phyloP scores from a whole-genome alignment of 2,113 vertebrate genomes.

The Carlito syrichta region DNA sequence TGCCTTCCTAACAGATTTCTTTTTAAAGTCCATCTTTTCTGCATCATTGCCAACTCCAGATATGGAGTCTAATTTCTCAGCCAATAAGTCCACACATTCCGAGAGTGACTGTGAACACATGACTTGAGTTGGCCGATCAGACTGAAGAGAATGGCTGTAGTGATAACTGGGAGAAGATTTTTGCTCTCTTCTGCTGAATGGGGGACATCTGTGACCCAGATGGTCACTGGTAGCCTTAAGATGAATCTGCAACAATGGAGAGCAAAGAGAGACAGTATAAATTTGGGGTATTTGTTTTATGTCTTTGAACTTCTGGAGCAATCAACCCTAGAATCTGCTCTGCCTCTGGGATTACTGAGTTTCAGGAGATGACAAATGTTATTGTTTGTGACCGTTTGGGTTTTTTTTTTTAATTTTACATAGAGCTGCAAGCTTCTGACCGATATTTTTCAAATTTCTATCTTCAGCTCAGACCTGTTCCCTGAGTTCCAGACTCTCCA shows the following conservation, averaged over 20 bases:
- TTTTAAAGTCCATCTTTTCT: background rate
- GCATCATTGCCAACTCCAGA: background rate
- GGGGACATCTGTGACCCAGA: background rate
- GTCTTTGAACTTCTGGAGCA: background rate
- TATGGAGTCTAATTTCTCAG: background rate
- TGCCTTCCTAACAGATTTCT: background rate
- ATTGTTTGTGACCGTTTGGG: background rate
- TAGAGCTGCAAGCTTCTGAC: background rate
- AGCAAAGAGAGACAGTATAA: background rate
- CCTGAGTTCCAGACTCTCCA: background rate
- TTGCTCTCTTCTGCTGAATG: background rate
- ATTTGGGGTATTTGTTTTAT: background rate
- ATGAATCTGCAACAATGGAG: background rate
- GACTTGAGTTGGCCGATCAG: background rate
- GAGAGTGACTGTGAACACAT: background rate
- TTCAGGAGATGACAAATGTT: background rate
- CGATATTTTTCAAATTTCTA: background rate
- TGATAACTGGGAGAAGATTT: background rate
- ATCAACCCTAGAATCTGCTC: background rate
- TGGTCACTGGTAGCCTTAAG: background rate
- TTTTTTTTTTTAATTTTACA: background rate
- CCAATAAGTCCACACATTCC: background rate
- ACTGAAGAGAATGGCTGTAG: background rate
- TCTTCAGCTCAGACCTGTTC: background rate
- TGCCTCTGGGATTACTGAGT: background rate